These are phyloP conservation scores for Euspilapteryx auroguttella DNA, from an alignment of 2,888 invertebrate species.

Conservation along the genomic window DNA sequence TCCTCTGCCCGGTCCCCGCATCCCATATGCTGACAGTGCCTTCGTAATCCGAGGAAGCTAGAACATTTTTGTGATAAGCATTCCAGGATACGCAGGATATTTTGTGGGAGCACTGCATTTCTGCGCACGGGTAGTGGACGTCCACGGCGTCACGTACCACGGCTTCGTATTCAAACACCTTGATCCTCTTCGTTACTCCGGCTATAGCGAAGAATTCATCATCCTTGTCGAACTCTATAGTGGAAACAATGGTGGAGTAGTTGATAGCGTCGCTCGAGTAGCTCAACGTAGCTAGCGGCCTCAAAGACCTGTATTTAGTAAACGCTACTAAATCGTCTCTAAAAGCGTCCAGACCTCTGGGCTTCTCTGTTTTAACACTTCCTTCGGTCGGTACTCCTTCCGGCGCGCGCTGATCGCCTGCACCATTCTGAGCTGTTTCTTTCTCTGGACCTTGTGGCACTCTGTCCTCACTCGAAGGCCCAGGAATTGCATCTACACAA, in stretches of 20 bases:
- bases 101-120: conserved; percentile 91
- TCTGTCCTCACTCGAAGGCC: conserved; percentile 3
- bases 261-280: conserved; percentile 90
- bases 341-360: conserved; percentile 71
- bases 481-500: no score
- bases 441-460: conserved; percentile 2
- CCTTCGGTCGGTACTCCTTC: conserved; percentile 13
- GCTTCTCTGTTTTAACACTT: conserved; percentile 5
- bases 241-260: conserved; percentile 83
- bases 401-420: conserved; percentile 17
- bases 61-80: conserved; percentile 82
- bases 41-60: conserved; percentile 93
- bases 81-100: conserved; percentile 96
- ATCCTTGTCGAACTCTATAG: conserved; percentile 95
- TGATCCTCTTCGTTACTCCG: conserved; percentile 92
- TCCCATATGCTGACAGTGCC: conserved; percentile 95
- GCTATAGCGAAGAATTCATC: conserved; percentile 95
- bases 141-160: conserved; percentile 86
- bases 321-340: conserved; percentile 85
- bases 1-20: conserved; percentile 74
- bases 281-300: conserved; percentile 83
- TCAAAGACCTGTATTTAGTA: conserved; percentile 70
- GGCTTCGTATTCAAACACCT: conserved; percentile 85
- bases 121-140: conserved; percentile 89
- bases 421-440: conserved; percentile 8